These are phyloP conservation scores for Boulengeromyrus knoepffleri DNA, from an alignment of 2,113 vertebrate species.

Conservation along the genomic window DNA sequence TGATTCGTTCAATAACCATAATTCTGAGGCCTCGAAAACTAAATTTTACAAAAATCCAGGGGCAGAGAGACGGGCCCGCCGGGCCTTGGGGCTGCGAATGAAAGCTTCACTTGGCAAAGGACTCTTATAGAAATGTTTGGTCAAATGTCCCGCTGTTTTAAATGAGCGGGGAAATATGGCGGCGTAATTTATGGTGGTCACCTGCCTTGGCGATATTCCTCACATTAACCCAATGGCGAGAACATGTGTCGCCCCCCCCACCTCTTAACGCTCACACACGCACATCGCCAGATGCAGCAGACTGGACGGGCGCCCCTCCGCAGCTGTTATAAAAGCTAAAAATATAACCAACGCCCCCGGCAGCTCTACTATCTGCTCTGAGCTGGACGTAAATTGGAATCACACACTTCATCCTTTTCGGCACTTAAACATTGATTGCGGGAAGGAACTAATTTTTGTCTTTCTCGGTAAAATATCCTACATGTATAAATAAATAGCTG, in stretches of 20 bases:
- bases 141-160: constrained; percentile 9
- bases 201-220: neutral
- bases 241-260: neutral
- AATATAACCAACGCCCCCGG: neutral
- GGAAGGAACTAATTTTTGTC: neutral
- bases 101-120: neutral
- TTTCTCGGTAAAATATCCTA: neutral
- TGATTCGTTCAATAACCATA: neutral
- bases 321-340: neutral
- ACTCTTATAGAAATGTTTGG: neutral
- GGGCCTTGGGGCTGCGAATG: neutral
- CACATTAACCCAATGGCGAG: constrained; percentile 4
- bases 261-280: neutral
- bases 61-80: too few species aligned
- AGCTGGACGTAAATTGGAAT: neutral
- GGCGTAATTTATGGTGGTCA: neutral
- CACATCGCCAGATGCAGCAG: neutral
- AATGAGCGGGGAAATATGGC: neutral
- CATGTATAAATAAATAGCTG: neutral
- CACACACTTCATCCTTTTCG: neutral
- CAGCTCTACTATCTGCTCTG: neutral
- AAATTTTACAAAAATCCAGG: neutral
- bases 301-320: neutral
- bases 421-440: neutral
- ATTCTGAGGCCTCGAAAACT: neutral